These are phyloP conservation scores for Actinostola sp. DNA, from an alignment of 92 coral and sea anemone species.

Conservation along the genomic window DNA sequence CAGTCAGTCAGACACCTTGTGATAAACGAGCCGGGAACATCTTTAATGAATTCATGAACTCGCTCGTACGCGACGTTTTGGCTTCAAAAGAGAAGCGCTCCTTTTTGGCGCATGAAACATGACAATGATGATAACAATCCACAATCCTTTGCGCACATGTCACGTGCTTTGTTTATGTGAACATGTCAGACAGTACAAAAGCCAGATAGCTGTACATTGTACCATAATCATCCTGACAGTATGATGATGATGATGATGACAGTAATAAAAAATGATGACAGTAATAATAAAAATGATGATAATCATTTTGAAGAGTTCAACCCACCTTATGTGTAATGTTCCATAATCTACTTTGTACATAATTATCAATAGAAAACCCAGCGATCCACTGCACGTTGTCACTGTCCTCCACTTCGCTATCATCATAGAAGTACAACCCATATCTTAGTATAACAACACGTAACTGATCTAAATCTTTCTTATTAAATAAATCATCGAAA, in stretches of 20 bases:
- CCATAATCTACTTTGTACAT: constrained; percentile 86
- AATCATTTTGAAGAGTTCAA: neutral
- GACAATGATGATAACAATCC: neutral
- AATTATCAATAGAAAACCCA: constrained; percentile 79
- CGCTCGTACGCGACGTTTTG: no score
- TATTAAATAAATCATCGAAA: constrained; percentile 87
- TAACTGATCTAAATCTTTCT: constrained; percentile 83
- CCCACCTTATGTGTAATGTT: constrained; percentile 82
- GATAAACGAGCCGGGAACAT: no score
- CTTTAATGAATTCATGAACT: no score
- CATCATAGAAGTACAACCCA: constrained; percentile 94
- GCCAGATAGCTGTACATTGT: no score
- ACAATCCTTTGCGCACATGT: no score
- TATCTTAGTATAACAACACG: constrained; percentile 75
- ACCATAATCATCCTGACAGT: no score
- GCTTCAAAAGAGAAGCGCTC: no score
- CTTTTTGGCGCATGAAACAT: neutral
- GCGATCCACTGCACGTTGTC: constrained; percentile 99
- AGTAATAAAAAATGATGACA: neutral
- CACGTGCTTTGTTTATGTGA: no score
- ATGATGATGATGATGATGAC: constrained; percentile 1
- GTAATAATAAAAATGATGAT: neutral
- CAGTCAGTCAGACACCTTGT: no score
- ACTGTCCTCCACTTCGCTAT: constrained; percentile 83
- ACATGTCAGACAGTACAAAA: no score